Evolutionary conservation across 2,113 vertebrate genomes (phyloP).

Genomic region (Solenodon paradoxus): DNA sequence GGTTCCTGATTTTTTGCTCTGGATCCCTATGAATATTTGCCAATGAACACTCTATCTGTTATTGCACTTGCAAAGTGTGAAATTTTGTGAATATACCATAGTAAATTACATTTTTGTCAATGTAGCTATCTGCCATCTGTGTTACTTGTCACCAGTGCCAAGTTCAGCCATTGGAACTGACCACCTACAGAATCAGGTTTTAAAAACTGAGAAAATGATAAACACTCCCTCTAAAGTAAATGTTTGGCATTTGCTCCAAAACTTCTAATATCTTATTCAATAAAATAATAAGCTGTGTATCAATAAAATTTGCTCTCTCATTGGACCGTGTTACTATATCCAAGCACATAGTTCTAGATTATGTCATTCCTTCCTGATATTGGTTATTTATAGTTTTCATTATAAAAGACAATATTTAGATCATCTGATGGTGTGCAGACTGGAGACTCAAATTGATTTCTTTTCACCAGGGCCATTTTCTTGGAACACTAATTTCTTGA

Average conservation of each 20-base stretch:
- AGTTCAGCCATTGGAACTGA: slow-evolving; percentile 73
- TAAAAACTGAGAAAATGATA: slow-evolving; percentile 78
- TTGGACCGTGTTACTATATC: slow-evolving; percentile 35
- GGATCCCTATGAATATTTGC: slow-evolving; percentile 65
- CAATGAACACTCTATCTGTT: slow-evolving; percentile 61
- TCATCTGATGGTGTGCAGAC: slow-evolving; percentile 3
- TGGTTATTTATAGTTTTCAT: slow-evolving; percentile 46
- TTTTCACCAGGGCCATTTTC: slow-evolving; percentile 32
- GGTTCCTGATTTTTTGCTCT: slow-evolving; percentile 58
- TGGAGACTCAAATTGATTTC: slow-evolving; percentile 60
- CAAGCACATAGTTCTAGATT: slow-evolving; percentile 49
- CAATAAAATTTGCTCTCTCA: slow-evolving; percentile 57
- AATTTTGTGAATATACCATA: slow-evolving; percentile 73
- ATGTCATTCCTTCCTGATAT: slow-evolving; percentile 54
- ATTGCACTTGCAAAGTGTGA: slow-evolving; percentile 68
- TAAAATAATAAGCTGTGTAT: slow-evolving; percentile 70
- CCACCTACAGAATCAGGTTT: slow-evolving; percentile 75
- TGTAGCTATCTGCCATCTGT: slow-evolving; percentile 75
- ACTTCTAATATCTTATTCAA: slow-evolving; percentile 65
- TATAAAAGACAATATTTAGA: slow-evolving; percentile 37
- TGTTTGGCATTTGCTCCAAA: slow-evolving; percentile 65
- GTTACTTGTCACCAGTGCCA: slow-evolving; percentile 76
- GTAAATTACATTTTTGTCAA: slow-evolving; percentile 74
- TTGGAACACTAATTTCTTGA: slow-evolving; percentile 44
- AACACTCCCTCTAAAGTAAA: slow-evolving; percentile 73